These are phyloP conservation scores for Forbesichthys agassizii DNA, from an alignment of 2,113 vertebrate species.

Conservation along the genomic window DNA sequence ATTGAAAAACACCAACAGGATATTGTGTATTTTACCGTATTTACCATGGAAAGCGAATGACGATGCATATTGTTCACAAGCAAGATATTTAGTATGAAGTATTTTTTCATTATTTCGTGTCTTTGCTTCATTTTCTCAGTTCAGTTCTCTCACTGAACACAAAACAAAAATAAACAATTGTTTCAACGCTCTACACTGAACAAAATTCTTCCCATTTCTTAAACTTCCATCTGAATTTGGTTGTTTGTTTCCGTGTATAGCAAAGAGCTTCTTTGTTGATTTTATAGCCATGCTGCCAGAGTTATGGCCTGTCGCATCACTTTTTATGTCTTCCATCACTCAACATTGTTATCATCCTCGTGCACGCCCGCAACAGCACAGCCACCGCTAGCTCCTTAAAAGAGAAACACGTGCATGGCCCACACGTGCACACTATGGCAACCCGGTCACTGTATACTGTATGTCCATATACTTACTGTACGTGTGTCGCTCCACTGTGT, in stretches of 20 bases:
- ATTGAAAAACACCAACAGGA: no score
- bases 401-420: neutral
- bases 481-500: slow-evolving; percentile 39
- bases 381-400: neutral
- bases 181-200: no score
- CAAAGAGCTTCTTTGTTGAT: slow-evolving; percentile 38
- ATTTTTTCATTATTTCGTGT: neutral
- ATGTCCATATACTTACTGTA: slow-evolving; percentile 15
- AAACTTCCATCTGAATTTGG: no score
- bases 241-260: slow-evolving; percentile 8
- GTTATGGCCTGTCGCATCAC: slow-evolving; percentile 29
- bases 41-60: neutral
- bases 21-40: no score
- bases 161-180: no score
- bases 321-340: neutral
- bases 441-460: slow-evolving; percentile 8
- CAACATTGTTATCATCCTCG: neutral
- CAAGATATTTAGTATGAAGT: neutral
- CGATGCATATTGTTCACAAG: neutral
- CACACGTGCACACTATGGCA: neutral
- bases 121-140: neutral
- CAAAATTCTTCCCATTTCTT: no score
- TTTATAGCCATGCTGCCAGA: slow-evolving; percentile 46
- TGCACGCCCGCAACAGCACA: neutral
- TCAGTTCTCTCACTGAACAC: neutral